phyloP scores from a whole-genome alignment of 2,113 vertebrate species.

The Accipiter cooperii region DNA sequence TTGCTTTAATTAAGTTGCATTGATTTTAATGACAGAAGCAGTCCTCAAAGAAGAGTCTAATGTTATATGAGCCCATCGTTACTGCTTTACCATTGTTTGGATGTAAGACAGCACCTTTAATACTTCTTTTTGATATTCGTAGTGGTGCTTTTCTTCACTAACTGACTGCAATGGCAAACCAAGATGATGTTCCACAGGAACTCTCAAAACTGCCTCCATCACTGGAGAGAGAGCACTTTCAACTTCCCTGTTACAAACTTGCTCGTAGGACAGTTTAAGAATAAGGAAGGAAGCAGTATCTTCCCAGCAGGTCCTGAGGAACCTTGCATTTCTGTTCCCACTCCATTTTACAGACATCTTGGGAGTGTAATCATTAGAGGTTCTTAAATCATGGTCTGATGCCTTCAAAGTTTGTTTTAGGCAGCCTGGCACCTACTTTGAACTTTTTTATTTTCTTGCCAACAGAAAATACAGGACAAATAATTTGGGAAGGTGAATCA shows the following conservation, averaged over 20 bases:
- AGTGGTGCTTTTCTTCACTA: background rate
- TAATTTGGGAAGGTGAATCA: background rate
- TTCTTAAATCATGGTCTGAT: background rate
- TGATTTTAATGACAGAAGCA: conserved; percentile 82
- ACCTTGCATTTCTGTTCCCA: background rate
- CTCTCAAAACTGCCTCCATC: background rate
- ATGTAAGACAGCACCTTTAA: conserved; percentile 16
- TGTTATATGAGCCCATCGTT: conserved; percentile 44
- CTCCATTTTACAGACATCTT: background rate
- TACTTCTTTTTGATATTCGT: background rate
- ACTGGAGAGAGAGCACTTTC: background rate
- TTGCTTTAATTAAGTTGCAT: conserved; percentile 88
- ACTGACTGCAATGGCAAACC: background rate
- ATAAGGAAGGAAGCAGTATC: background rate
- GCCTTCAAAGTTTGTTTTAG: background rate
- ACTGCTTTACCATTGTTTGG: conserved; percentile 34
- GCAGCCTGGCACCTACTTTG: background rate
- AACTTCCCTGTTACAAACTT: background rate
- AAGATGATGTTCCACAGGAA: background rate
- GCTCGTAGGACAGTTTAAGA: background rate
- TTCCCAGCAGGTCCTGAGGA: background rate
- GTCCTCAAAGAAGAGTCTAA: conserved; percentile 64
- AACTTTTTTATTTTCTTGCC: background rate
- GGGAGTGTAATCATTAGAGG: background rate
- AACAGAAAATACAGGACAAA: background rate